Evolutionary conservation across 2,113 vertebrate species (phyloP), one percentile per base, ranked within the genome.

Genomic region (Myrmecophaga tridactyla): DNA sequence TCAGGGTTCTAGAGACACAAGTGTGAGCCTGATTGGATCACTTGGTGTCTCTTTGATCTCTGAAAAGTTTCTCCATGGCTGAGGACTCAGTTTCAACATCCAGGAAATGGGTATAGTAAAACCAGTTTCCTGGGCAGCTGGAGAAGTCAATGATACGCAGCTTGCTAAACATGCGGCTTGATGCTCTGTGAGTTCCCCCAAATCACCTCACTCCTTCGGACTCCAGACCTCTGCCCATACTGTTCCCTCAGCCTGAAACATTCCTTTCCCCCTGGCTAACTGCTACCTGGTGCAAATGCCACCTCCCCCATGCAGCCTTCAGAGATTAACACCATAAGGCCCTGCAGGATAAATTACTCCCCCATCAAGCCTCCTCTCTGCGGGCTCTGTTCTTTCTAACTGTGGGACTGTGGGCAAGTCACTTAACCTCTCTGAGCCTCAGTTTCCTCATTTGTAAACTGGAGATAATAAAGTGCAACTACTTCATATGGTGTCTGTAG

Each of bases 181-280:
- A 0, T 1, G 31, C 31, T 12, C 0, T 1, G 3, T 0, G 13
- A 48, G 39, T 23, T 43, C 21, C 8, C 8, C 56, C 84, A 23
- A 6, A 25, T 29, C 13, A 0, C 15, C 27, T 92, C 86, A 3
- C 34, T 5, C 23, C 51, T 60, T 63, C 41, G 10, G 27, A n/a
- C n/a, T 15, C 60, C 21, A 2, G 8, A 15, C 10, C 21, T 78
- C 39, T 14, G 18, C 8, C 25, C 23, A 1, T 11, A n/a, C 3
- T 21, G 4, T 12, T 65, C 46, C 78, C 60, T 9, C 46, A 34
- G 14, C 51, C 75, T 56, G 15, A 17, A 3, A 4, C 3, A 0
- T 63, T 18, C 58, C 36, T 72, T 60, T 48, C 36, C 25, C 36
- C 12, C 34, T 36, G 15, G 46, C 53, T 34, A 13, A 51, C 3